Base-by-base conservation (phyloP, 2,888 invertebrate species). In the Drosophila kanekoi region DNA sequence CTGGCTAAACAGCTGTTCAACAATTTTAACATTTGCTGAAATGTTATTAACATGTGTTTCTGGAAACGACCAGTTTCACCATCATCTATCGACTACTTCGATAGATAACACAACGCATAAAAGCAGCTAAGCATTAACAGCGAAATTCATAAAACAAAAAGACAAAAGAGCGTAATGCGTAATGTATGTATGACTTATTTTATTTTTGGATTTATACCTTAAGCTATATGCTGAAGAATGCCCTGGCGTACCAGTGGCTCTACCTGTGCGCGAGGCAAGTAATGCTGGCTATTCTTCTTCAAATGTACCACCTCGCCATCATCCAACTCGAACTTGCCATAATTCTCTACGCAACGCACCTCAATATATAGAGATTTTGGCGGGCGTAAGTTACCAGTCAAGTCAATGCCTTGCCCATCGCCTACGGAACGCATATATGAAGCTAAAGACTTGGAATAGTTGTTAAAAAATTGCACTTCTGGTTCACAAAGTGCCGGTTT, bases 311-410 rank as follows among this genome's bases (percentile, higher is more conserved):
- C 94, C 89, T 97, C 96, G n/a, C 99, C 99, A 93, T 98, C 97
- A 83, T 97, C 97, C 10, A 98, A 93, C 92, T 99, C 99, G 83
- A 98, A 95, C 91, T 97, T 98, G 0, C 99, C 99, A 92, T 98
- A 98, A 92, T 99, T 98, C 47, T 95, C 93, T 47, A 98, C 90
- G 91, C 98, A 98, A 14, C 97, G 94, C 56, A 99, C 99, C 94
- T 99, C 98, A 70, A 98, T 95, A 90, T 96, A 98, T 11, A 98
- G 93, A 0, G 97, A 95, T 91, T 98, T 99, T 0, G 99, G 99
- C 11, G 99, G 99, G 71, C 96, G 95, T 58, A 97, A 93, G 91
- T 98, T 96, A 76, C 96, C 95, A 0, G 97, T 97, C 28, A 99
- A 94, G 92, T 99, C 98, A 65, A 97, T 93, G 5, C 96, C 96